These are phyloP conservation scores for Alosa alosa DNA, from an alignment of 2,113 vertebrate species.

Conservation along the genomic window DNA sequence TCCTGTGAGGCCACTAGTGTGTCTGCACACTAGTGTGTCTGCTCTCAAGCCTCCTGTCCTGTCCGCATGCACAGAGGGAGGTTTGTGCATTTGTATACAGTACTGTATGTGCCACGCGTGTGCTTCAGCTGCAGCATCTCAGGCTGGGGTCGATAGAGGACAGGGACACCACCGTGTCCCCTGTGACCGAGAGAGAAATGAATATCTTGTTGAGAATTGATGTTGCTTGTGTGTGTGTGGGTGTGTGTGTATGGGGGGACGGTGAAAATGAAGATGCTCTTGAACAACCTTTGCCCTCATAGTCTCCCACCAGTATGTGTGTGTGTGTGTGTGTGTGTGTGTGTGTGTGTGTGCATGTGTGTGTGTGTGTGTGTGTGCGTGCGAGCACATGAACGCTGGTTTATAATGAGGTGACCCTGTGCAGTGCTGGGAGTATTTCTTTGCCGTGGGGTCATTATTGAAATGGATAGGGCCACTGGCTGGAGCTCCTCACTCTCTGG, in stretches of 20 bases:
- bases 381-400: not conserved
- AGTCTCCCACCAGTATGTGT: too few relatives aligned
- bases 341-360: not conserved
- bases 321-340: not conserved
- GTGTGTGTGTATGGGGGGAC: not conserved
- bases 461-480: not conserved
- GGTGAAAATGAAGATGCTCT: not conserved
- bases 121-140: not conserved
- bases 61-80: not conserved
- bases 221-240: not conserved
- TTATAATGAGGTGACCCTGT: conserved; percentile 2
- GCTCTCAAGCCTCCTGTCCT: not conserved
- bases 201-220: not conserved
- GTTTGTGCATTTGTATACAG: not conserved
- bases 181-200: not conserved
- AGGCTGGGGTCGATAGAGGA: too few relatives aligned
- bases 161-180: not conserved
- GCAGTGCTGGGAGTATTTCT: not conserved
- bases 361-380: not conserved
- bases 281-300: too few relatives aligned
- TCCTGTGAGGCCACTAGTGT: not conserved
- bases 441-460: not conserved
- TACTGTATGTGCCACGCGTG: not conserved
- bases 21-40: not conserved
- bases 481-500: not conserved